phyloP scores from a whole-genome alignment of 2,888 invertebrate genomes.

The Silvanus unidentatus region DNA sequence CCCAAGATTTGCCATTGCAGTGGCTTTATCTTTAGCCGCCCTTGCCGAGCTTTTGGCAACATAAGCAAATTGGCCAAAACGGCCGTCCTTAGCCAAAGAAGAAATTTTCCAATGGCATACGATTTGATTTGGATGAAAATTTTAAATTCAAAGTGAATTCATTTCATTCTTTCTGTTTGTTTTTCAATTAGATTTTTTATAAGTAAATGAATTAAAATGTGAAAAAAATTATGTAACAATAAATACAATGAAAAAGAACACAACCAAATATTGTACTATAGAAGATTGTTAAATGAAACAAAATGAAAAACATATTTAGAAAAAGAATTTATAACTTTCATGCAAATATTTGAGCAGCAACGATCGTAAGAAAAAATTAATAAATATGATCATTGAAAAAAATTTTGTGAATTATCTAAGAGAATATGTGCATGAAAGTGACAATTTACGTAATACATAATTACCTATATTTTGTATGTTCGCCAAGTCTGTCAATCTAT shows the following conservation, averaged over 20 bases:
- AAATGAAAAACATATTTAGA: slow-evolving; percentile 5
- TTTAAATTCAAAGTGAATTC: slow-evolving; percentile 10
- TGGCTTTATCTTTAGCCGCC: slow-evolving; percentile 42
- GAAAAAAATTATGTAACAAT: slow-evolving; percentile 8
- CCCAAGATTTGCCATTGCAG: slow-evolving; percentile 43
- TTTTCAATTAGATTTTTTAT: slow-evolving; percentile 29
- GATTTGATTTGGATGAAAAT: slow-evolving; percentile 12
- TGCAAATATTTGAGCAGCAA: slow-evolving; percentile 1
- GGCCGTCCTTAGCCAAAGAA: slow-evolving; percentile 12
- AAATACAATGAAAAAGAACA: neutral
- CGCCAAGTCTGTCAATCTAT: slow-evolving; percentile 2
- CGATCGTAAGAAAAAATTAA: neutral
- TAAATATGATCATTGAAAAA: neutral
- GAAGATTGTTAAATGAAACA: slow-evolving; percentile 4
- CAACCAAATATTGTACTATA: slow-evolving; percentile 17
- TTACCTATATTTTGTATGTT: slow-evolving; percentile 19
- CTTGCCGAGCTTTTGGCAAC: slow-evolving; percentile 42
- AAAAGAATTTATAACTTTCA: neutral
- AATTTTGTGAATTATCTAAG: neutral
- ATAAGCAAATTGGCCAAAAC: slow-evolving; percentile 27
- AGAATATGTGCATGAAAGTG: neutral
- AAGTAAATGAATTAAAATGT: slow-evolving; percentile 16
- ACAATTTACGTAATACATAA: slow-evolving; percentile 7
- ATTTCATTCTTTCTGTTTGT: slow-evolving; percentile 15
- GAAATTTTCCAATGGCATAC: slow-evolving; percentile 9